Evolutionary conservation across 2,113 vertebrate genomes (phyloP), one percentile per base, ranked within the genome.

Genomic region (Hassar affinis): DNA sequence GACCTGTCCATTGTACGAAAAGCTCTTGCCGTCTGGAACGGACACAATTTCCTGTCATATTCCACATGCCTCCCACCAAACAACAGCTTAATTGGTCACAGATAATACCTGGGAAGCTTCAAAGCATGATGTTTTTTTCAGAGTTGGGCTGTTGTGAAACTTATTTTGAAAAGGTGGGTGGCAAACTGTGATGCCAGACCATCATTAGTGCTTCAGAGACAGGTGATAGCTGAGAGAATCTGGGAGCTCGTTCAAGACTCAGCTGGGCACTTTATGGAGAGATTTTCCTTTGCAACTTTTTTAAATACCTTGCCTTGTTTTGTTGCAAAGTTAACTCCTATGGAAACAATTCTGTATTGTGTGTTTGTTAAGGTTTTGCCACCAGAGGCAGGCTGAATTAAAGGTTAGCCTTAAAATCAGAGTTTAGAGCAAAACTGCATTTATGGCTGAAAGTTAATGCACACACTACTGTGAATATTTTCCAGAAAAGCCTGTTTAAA

Each of bases 161-260:
- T 88, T 83, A 7, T 61, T 85, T 85, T 78, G 81, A 83, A 87
- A 76, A 81, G 68, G 52, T 81, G 59, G 81, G 61, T 47, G 81
- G 82, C 76, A 85, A 68, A 85, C 84, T 87, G 52, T 64, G 82
- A 84, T 81, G 83, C 81, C 80, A 82, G 78, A 87, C 66, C 86
- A 51, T 85, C 72, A 69, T 87, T 88, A 86, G 80, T 57, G 62
- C 74, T 79, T 62, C 38, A 79, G 68, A 87, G 82, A 83, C 87
- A 77, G 86, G 89, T 90, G 88, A 92, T 89, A 86, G 88, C 88
- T 81, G 79, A 85, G 82, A 89, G 82, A 90, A 87, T 90, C 89
- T 91, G 90, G 92, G 91, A 92, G 78, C 86, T 85, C 71, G 77
- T 90, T 92, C 88, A 92, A 92, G 89, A 81, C 89, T 84, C 92